Conservation (phyloP, 2,888 invertebrate genomes). For the Trimorus sp. region DNA sequence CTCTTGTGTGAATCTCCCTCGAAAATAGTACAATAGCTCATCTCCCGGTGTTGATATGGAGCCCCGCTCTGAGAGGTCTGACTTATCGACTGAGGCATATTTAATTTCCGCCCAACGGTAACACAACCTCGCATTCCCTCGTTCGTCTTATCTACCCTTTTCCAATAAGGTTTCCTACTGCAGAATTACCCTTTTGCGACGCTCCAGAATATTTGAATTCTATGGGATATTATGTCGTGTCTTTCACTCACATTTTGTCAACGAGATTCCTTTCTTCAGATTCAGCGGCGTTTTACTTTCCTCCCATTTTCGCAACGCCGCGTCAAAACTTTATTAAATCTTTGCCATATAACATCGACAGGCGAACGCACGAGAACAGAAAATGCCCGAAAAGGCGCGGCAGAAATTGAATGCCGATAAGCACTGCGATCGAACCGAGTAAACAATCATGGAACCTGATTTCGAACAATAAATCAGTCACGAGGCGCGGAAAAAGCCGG, state of each 20-base stretch:
- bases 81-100: slow-evolving; percentile 82
- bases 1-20: slow-evolving; percentile 73
- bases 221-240: slow-evolving; percentile 73
- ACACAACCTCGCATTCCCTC: slow-evolving; percentile 65
- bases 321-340: slow-evolving; percentile 55
- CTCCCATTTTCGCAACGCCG: slow-evolving; percentile 40
- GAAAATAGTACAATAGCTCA: slow-evolving; percentile 81
- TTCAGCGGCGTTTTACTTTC: slow-evolving; percentile 55
- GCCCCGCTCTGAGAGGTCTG: slow-evolving; percentile 75
- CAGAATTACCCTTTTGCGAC: slow-evolving; percentile 78
- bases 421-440: slow-evolving; percentile 28
- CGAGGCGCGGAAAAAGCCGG: too few relatives aligned
- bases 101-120: slow-evolving; percentile 81
- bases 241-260: slow-evolving; percentile 65
- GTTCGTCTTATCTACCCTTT: slow-evolving; percentile 80
- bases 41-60: slow-evolving; percentile 79
- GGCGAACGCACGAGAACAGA: slow-evolving; percentile 15
- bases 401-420: slow-evolving; percentile 42
- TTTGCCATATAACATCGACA: slow-evolving; percentile 38
- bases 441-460: slow-evolving; percentile 8
- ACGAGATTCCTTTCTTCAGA: slow-evolving; percentile 60
- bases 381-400: slow-evolving; percentile 8
- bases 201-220: slow-evolving; percentile 75
- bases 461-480: slow-evolving; percentile 2
- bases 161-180: slow-evolving; percentile 79